phyloP scores from a whole-genome alignment of 1,140 invertebrate genomes.

The Dreissena rostriformis region DNA sequence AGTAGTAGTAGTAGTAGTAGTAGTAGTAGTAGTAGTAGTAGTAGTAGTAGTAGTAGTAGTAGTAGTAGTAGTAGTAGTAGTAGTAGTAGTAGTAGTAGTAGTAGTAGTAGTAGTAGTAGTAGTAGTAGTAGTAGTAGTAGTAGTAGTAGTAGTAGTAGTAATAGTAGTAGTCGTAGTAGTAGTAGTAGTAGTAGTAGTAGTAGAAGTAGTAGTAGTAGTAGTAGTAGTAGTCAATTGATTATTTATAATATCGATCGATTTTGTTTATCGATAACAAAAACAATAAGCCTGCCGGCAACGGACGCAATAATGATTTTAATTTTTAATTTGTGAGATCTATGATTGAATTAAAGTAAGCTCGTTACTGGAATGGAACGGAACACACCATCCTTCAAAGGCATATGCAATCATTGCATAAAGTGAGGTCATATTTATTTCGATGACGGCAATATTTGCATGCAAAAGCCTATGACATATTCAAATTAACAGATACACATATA shows the following conservation, averaged over 20 bases:
- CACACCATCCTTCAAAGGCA: too few relatives aligned
- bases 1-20: neutral
- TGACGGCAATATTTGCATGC: too few relatives aligned
- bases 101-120: neutral
- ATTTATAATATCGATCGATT: neutral
- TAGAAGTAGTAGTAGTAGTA: neutral
- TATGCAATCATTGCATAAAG: too few relatives aligned
- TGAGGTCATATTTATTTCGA: too few relatives aligned
- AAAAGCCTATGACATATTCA: too few relatives aligned
- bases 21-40: neutral
- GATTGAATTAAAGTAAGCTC: neutral
- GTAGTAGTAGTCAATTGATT: neutral
- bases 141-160: neutral
- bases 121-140: neutral
- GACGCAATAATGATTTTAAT: neutral
- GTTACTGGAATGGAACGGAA: neutral
- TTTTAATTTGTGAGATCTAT: neutral
- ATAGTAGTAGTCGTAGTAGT: neutral
- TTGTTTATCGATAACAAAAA: neutral
- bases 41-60: neutral
- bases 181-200: neutral
- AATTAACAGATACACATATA: too few relatives aligned
- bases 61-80: neutral
- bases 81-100: constrained; percentile 8
- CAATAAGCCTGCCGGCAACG: neutral